Evolutionary conservation across 2,888 invertebrate species (phyloP), one percentile per base, ranked within the genome.

Genomic region (Lordiphosa fenestrarum): DNA sequence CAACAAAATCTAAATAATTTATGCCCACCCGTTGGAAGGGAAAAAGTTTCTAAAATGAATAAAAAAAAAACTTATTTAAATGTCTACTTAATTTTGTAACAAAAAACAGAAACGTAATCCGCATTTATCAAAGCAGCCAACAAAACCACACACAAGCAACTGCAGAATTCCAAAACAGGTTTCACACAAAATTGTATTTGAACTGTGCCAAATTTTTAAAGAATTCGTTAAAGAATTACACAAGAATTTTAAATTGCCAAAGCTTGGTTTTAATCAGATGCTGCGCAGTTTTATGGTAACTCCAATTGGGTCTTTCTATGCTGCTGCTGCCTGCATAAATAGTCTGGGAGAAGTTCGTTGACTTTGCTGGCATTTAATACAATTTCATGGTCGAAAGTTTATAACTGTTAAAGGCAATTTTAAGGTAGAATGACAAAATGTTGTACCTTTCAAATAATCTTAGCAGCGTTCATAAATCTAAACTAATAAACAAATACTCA

Each of bases 291-390:
- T 44, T 49, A 48, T 44, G 33, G 50, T 51, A 55, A 49, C 50
- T 42, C 33, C 19, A 39, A 59, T 61, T 50, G 50, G 47, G 13
- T 35, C 33, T 41, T 60, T 44, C 35, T 50, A 46, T 58, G 57
- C 53, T 48, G 76, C 73, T 63, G 66, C 38, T 12, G 41, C 13
- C 50, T 73, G 71, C 61, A 76, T 75, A 71, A 69, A 62, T 76
- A 61, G 62, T 36, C 33, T 9, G 33, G 2, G 0, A 6, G 7
- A 19, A 53, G 81, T 80, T 76, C 76, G 46, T 77, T 76, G 81
- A 77, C 76, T 56, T 61, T 48, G 36, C 35, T 30, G 30, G 30
- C 40, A 48, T 33, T 42, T 56, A 63, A 64, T 52, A 25, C 57
- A 51, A 64, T 64, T 64, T 64, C 57, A 63, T 63, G 56, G 56